Conservation (phyloP, 2,888 invertebrate genomes). For the Patella pellucida region DNA sequence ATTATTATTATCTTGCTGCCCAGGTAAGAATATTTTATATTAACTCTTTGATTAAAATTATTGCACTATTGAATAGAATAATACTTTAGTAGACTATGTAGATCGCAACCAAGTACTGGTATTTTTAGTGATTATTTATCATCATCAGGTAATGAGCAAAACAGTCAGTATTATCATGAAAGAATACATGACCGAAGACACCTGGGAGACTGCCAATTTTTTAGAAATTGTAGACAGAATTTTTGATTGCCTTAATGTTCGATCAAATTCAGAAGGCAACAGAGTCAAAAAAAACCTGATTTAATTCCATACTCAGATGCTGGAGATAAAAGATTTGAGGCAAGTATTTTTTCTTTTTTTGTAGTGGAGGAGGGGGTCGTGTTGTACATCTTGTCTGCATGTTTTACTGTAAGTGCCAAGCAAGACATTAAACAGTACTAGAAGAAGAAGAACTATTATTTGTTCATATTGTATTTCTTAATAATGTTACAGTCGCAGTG, state of each 20-base stretch:
- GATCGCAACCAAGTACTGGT: no score
- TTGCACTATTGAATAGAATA: no score
- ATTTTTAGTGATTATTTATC: not conserved
- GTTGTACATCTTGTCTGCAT: no score
- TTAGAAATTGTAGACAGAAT: not conserved
- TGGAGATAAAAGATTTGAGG: not conserved
- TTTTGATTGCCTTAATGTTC: not conserved
- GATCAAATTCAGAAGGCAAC: not conserved
- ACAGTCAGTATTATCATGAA: not conserved
- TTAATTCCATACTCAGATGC: not conserved
- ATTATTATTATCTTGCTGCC: not conserved
- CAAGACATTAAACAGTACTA: no score
- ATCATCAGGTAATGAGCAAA: not conserved
- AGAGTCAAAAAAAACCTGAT: not conserved
- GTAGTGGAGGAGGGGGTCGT: not conserved
- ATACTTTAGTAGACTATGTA: no score
- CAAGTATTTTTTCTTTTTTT: not conserved
- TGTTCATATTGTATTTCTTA: no score
- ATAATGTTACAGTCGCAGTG: no score
- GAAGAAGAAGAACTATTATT: no score
- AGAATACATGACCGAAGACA: not conserved
- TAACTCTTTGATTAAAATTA: no score
- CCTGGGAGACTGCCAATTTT: not conserved
- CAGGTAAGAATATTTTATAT: not conserved
- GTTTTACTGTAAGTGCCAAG: no score